These are phyloP conservation scores for Meteorus cinctellus DNA, from an alignment of 2,888 invertebrate species.

Conservation along the genomic window DNA sequence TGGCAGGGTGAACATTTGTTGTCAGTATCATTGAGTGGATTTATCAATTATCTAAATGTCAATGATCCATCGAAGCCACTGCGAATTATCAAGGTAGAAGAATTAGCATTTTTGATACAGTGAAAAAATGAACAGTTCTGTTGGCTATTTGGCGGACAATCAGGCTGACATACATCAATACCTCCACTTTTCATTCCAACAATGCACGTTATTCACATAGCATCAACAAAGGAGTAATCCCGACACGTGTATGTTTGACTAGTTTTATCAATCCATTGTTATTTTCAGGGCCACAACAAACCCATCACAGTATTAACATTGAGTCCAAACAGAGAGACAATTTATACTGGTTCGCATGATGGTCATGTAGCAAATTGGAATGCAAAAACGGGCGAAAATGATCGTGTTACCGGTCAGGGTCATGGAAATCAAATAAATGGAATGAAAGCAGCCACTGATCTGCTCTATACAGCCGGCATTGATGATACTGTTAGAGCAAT, in stretches of 20 bases:
- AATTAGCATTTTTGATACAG: not conserved
- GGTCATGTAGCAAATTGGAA: slow-evolving; percentile 92
- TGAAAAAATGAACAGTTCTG: too few relatives aligned
- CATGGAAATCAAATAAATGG: slow-evolving; percentile 98
- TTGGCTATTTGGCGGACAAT: too few relatives aligned
- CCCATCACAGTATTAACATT: slow-evolving; percentile 93
- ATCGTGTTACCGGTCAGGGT: slow-evolving; percentile 86
- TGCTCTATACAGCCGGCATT: slow-evolving; percentile 91
- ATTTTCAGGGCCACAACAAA: slow-evolving; percentile 92
- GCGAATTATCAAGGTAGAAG: slow-evolving; percentile 82
- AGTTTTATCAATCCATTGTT: slow-evolving; percentile 18
- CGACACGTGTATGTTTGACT: not conserved
- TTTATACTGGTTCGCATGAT: slow-evolving; percentile 96
- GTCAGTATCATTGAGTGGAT: slow-evolving; percentile 95
- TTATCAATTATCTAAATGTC: slow-evolving; percentile 93
- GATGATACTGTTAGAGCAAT: slow-evolving; percentile 88
- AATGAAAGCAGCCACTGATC: slow-evolving; percentile 82
- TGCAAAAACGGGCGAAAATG: slow-evolving; percentile 87
- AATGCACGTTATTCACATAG: not conserved
- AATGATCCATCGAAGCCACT: slow-evolving; percentile 88
- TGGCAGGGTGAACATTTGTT: slow-evolving; percentile 95
- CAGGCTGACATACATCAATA: too few relatives aligned
- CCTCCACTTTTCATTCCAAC: not conserved
- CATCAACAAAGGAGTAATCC: not conserved
- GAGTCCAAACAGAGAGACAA: slow-evolving; percentile 82